Base-by-base conservation (phyloP, 1,140 invertebrate genomes). In the Sogatella furcifera region DNA sequence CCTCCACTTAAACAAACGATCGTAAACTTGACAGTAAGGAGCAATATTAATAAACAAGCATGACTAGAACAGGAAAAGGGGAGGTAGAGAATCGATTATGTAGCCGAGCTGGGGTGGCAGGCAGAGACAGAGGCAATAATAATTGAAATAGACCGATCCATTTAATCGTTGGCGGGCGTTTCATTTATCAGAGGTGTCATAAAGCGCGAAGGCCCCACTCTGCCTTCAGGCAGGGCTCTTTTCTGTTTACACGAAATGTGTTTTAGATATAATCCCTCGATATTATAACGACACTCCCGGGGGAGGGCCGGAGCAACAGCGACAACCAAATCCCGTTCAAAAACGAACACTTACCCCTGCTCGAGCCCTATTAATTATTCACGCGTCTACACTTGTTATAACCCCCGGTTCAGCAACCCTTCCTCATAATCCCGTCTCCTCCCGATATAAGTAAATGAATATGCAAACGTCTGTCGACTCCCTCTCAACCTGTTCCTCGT, bases 131-230 rank as follows among this genome's bases (percentile, higher is more conserved):
- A 38, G 34, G 34, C 34, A 38, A 38, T 49, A 49, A 49, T 49
- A 49, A 49, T 49, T 49, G 46, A 49, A 49, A 49, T 49, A 49
- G 46, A 49, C 46, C 46, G 21, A 49, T 49, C 46, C 46, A 22
- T 49, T 49, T 49, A 49, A 49, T 49, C 21, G 46, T 22, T n/a
- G 46, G 3, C 15, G 46, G 46, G 15, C 21, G 46, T 49, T 49
- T 49, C 46, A 49, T 49, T 49, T 49, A 49, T 49, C 46, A 49
- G 46, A 49, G 46, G 46, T 49, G 46, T 49, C 46, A 49, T 49
- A 49, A 44, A 49, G 46, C 21, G 46, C 15, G 21, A 22, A 15
- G 15, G 46, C 9, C 15, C 46, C 21, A 22, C 15, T 19, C 9
- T 6, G 46, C 15, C 21, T 9, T 49, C n/a, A 22, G 43, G 43